Base-by-base conservation (phyloP, 2,113 vertebrate species). In the Isichthys henryi region DNA sequence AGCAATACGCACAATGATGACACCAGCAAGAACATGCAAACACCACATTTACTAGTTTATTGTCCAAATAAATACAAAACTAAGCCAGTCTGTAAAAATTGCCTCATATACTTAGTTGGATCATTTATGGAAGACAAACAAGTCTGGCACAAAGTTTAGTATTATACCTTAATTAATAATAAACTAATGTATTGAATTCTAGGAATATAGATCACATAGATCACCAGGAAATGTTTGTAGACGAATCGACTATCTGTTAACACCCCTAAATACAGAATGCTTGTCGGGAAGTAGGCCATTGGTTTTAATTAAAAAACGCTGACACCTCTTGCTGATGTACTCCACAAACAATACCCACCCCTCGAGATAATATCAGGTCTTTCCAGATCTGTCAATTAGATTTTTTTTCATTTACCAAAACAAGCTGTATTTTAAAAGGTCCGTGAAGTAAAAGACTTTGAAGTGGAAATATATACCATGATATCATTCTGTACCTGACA, bases 381-480 rank as follows among this genome's bases (percentile, higher is more conserved):
- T 92, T 91, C 49, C 15, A 53, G 27, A 91, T 90, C 91, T 92
- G 91, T 89, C 94, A 91, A 45, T 91, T 83, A 27, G 45, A 90
- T 23, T 89, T 88, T 74, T 91, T 88, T 90, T 88, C 88, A 90
- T 58, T 90, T 27, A 77, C 49, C 70, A 56, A 56, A 80, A 39
- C 70, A 82, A 21, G 90, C 17, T 89, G 70, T 90, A 89, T 92
- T 88, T 88, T 91, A 93, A 91, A 89, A 88, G 86, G 87, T 52
- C 56, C 43, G 90, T 95, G 95, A 95, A 93, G 94, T 82, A 89
- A 90, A 92, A 88, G 10, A 91, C 88, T 92, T 93, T 91, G 92
- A 87, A 89, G 84, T 93, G 92, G 48, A 92, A 93, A 62, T 92
- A 93, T 90, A 93, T 45, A 70, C 88, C 77, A 82, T 88, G 83